phyloP scores from a whole-genome alignment of 2,113 vertebrate genomes.

The Apodemus sylvaticus region DNA sequence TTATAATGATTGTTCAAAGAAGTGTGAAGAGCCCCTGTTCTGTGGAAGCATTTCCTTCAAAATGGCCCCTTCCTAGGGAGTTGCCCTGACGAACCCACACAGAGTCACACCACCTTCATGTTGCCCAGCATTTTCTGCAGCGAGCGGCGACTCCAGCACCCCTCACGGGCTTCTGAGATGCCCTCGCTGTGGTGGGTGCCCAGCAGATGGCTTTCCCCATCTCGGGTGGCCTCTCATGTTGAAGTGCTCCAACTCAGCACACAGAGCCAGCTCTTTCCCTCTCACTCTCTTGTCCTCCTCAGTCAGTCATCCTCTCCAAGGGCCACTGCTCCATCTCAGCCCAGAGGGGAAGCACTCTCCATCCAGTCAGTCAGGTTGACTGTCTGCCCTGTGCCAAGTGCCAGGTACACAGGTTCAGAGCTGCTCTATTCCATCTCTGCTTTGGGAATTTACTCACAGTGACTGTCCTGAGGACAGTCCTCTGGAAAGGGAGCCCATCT shows the following conservation, averaged over 20 bases:
- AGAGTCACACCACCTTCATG: background rate
- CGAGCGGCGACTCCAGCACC: slow-evolving; percentile 27
- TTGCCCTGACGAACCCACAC: background rate
- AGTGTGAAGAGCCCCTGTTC: background rate
- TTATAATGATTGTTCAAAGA: slow-evolving; percentile 39
- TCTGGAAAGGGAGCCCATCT: too few species aligned
- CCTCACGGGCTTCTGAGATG: background rate
- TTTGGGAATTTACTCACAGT: background rate
- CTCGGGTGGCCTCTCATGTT: background rate
- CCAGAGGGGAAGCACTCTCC: background rate
- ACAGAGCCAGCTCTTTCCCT: background rate
- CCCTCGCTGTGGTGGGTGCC: background rate
- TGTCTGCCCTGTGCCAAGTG: background rate
- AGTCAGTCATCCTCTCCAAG: background rate
- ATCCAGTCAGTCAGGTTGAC: background rate
- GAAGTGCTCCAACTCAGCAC: slow-evolving; percentile 28
- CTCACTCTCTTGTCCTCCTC: background rate
- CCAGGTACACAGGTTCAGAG: background rate
- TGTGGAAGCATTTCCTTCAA: slow-evolving; percentile 46
- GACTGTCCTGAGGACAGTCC: background rate
- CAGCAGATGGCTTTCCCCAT: slow-evolving; percentile 13
- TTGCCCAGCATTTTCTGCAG: background rate
- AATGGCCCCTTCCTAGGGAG: background rate
- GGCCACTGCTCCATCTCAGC: background rate
- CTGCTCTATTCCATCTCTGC: background rate